Conservation (phyloP, 2,888 invertebrate species). For the Polyommatus iphigenia region DNA sequence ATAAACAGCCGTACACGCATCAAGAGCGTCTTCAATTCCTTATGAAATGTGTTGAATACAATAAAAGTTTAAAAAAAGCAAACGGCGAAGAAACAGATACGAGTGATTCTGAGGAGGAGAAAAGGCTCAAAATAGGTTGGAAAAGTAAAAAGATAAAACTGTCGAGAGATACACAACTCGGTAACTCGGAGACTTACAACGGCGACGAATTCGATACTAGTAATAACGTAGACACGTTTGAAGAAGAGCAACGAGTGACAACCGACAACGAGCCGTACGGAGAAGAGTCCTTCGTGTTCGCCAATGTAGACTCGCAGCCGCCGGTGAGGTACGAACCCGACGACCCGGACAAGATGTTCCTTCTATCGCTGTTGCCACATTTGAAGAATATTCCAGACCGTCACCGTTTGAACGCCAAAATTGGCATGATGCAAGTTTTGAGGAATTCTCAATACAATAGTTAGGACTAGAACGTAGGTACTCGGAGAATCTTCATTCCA, state of each 20-base stretch:
- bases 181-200: conserved; percentile 49
- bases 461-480: conserved; percentile 24
- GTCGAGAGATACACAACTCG: conserved; percentile 43
- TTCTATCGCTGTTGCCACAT: conserved; percentile 68
- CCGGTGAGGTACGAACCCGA: conserved; percentile 51
- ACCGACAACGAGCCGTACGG: conserved; percentile 42
- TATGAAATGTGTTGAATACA: conserved; percentile 48
- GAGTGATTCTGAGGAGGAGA: conserved; percentile 56
- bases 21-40: conserved; percentile 62
- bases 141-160: conserved; percentile 56
- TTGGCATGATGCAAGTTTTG: conserved; percentile 71
- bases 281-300: conserved; percentile 63
- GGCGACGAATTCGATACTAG: conserved; percentile 44
- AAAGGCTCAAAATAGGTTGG: conserved; percentile 49
- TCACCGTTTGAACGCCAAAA: conserved; percentile 62
- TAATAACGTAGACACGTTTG: conserved; percentile 45
- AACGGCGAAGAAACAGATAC: conserved; percentile 41
- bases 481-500: too few relatives aligned
- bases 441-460: conserved; percentile 55
- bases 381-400: conserved; percentile 67
- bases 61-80: conserved; percentile 41
- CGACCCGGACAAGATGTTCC: conserved; percentile 67
- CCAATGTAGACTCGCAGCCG: conserved; percentile 56
- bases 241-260: conserved; percentile 37
- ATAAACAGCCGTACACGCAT: conserved; percentile 65